Evolutionary conservation across 2,888 invertebrate species (phyloP), one percentile per base, ranked within the genome.

Genomic region (Eustalomyia histrio): DNA sequence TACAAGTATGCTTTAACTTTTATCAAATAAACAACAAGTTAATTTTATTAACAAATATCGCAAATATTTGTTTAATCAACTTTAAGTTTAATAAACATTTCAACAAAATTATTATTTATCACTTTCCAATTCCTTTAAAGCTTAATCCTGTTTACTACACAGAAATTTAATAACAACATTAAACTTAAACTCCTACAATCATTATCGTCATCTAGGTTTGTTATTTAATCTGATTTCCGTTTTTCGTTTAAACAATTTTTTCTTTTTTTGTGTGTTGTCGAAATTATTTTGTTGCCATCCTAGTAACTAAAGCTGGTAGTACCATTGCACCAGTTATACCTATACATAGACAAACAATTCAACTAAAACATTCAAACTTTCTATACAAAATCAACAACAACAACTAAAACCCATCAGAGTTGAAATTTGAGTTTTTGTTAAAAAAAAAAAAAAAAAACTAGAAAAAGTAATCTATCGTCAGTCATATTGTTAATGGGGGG

Each of bases 151-250:
- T 35, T 5, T 35, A 1, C 35, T 9, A 35, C n/a, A 2, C 5
- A 16, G 24, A 52, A 52, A 39, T 35, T 12, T 17, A 29, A 69
- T 64, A 69, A 69, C 63, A 69, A 64, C 21, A 76, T 71, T 71
- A 64, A 71, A 71, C 52, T 65, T 43, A 71, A 64, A 58, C 65
- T 47, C 17, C 58, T 14, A 47, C 21, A n/a, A 71, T 76, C 53
- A 76, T 71, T 58, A 76, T 76, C 17, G 18, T 65, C 53, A 65
- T 64, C 69, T 58, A 52, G 71, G 71, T 65, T 78, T 65, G 52
- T 78, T 72, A 72, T 72, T 78, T 72, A 78, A 78, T 65, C 71
- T 72, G 71, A 78, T 78, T 78, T 78, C 76, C 71, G 65, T 78
- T 72, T 24, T 29, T 64, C 57, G 29, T 55, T 69, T 71, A 24